Base-by-base conservation (phyloP, 2,888 invertebrate genomes). In the Philopedon plagiatum region DNA sequence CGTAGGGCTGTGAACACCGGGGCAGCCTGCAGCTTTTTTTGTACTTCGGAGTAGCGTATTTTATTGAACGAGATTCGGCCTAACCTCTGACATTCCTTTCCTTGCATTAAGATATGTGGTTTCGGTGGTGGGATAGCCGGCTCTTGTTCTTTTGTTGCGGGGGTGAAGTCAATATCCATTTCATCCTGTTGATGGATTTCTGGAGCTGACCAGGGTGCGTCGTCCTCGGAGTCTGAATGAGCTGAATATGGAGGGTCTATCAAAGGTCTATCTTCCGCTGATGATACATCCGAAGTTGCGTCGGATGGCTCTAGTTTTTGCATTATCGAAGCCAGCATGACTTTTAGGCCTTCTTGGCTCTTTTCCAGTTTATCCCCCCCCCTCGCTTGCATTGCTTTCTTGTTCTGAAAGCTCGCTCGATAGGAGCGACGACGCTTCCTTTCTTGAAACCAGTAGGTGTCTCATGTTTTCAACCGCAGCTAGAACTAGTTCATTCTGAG, bases 391-490 rank as follows among this genome's bases (percentile, higher is more conserved):
- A 46, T 21, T 21, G 18, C 23, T 26, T 11, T 49, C 64, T 21
- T 32, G 51, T 13, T 54, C 49, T 37, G 32, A 32, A n/a, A 21
- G 5, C 2, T 54, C 39, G 5, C 21, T 9, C 29, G 5, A 2
- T 9, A 56, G n/a, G 5, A 63, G 21, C 1, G 1, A 8, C 5
- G 21, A 57, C 7, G 65, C 58, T 21, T 69, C 71, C 54, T 74
- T 68, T 29, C 76, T 49, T 19, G 75, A 71, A 11, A 75, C 13
- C 26, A 76, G 29, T 29, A 76, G 57, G 4, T 75, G 76, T 56
- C 72, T 77, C 68, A 78, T 32, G 19, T 78, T 75, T 1, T 62
- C 29, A 21, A 77, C 15, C 8, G 78, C 76, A 18, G 76, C 73
- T 9, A 65, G 44, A 4, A 73, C 21, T 19, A 75, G 44, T 44